Percentiles rank a stretch among this genome's conserved stretches.
phyloP scores from a whole-genome alignment of 2,888 invertebrate genomes.

The Phymatocera aterrima region DNA sequence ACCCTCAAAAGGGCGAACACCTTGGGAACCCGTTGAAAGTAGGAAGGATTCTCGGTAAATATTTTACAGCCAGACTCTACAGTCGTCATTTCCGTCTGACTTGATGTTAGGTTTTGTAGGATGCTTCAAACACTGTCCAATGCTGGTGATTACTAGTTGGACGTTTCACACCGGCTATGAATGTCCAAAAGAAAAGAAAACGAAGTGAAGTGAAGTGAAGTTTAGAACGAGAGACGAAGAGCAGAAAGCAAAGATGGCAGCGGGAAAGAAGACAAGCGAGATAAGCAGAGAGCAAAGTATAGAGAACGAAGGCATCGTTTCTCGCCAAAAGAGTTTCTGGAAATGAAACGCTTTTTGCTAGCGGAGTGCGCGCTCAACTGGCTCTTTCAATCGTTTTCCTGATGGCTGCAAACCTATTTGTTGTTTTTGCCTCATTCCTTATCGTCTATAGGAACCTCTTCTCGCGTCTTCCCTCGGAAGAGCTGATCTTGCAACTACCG shows the following conservation, averaged over 20 bases:
- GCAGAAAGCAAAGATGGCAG: too few relatives aligned
- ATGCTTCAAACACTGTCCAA: constrained; percentile 31
- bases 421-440: constrained; percentile 14
- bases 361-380: neutral
- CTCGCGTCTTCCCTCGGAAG: neutral
- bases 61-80: constrained; percentile 24
- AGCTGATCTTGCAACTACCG: neutral
- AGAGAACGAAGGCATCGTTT: neutral
- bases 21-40: constrained; percentile 12
- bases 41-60: constrained; percentile 18
- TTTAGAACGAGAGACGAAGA: neutral
- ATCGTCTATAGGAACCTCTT: neutral
- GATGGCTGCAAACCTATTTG: neutral
- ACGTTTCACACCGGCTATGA: constrained; percentile 34
- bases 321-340: constrained; percentile 4
- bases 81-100: constrained; percentile 31
- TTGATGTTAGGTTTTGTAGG: constrained; percentile 32
- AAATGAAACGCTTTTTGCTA: neutral
- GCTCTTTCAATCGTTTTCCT: constrained; percentile 10
- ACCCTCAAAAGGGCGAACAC: constrained; percentile 23
- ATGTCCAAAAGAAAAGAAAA: constrained; percentile 8
- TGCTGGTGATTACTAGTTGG: constrained; percentile 37
- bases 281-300: neutral
- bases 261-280: too few relatives aligned
- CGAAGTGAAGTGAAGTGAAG: neutral